Evolutionary conservation across 2,113 vertebrate species (phyloP).

Genomic region (Damaliscus lunatus): DNA sequence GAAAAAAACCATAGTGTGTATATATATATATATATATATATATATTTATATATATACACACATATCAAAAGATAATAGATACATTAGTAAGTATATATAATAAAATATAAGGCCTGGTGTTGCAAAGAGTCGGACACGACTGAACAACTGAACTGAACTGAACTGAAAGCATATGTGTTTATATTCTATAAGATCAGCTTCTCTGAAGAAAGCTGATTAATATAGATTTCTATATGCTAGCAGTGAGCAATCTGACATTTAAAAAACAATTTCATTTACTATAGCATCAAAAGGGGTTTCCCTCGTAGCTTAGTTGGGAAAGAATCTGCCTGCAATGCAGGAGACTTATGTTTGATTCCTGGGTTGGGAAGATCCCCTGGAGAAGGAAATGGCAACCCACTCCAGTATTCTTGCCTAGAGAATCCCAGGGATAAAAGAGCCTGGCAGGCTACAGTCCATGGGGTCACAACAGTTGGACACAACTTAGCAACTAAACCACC

Average conservation of each 20-base stretch:
- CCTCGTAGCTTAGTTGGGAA: not conserved
- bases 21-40: not conserved
- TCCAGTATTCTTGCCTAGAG: not conserved
- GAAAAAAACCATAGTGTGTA: not conserved
- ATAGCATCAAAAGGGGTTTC: not conserved
- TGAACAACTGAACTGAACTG: too few relatives aligned
- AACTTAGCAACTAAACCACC: not conserved
- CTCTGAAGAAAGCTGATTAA: not conserved
- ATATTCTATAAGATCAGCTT: not conserved
- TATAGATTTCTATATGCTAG: not conserved
- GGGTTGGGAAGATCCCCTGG: not conserved
- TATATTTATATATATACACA: rapidly evolving
- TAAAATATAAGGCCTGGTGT: too few relatives aligned
- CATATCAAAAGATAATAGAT: not conserved
- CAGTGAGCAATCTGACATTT: not conserved
- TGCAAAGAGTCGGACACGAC: too few relatives aligned
- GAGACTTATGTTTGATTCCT: not conserved
- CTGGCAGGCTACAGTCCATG: not conserved
- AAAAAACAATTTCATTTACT: not conserved
- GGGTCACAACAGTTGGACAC: not conserved
- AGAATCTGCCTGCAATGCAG: not conserved
- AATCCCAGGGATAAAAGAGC: not conserved
- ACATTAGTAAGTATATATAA: not conserved
- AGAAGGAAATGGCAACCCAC: not conserved
- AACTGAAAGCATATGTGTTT: too few relatives aligned